Evolutionary conservation across 2,888 invertebrate genomes (phyloP).

Genomic region (Drosophila helvetica): DNA sequence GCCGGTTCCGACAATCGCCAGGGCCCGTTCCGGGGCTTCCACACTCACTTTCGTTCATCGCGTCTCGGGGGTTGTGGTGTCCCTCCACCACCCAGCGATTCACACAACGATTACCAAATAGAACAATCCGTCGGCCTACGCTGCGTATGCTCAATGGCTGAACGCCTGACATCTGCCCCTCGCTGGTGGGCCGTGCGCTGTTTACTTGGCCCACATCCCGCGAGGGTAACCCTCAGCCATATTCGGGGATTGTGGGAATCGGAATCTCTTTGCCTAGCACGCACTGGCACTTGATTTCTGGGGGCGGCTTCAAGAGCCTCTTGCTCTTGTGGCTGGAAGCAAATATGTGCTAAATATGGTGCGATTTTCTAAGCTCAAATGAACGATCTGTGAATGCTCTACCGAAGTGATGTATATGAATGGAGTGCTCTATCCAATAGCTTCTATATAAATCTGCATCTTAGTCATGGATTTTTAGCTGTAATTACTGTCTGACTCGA

Average conservation of each 20-base stretch:
- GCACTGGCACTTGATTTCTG: constrained; percentile 61
- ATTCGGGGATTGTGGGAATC: constrained; percentile 49
- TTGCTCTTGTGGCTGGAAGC: constrained; percentile 22
- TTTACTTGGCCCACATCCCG: constrained; percentile 55
- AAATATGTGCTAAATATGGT: constrained; percentile 63
- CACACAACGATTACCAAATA: constrained; percentile 20
- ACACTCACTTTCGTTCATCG: constrained; percentile 54
- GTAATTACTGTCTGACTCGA: constrained; percentile 55
- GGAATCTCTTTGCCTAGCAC: constrained; percentile 53
- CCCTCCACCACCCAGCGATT: constrained; percentile 1
- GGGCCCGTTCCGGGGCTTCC: constrained; percentile 6
- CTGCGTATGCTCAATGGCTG: constrained; percentile 63
- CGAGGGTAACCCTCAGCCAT: constrained; percentile 34
- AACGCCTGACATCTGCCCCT: constrained; percentile 8
- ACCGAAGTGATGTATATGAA: no score
- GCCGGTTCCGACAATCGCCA: constrained; percentile 42
- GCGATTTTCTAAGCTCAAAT: not conserved
- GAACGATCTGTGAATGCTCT: constrained; percentile 1
- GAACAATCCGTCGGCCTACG: constrained; percentile 43
- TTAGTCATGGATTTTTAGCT: constrained; percentile 61
- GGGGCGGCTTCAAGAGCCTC: constrained; percentile 54
- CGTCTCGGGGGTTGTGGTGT: not conserved
- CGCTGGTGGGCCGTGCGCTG: constrained; percentile 23
- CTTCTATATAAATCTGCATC: constrained; percentile 20
- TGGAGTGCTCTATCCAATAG: not conserved